Base-by-base conservation (phyloP, 2,113 vertebrate genomes). In the Sclerurus mexicanus region DNA sequence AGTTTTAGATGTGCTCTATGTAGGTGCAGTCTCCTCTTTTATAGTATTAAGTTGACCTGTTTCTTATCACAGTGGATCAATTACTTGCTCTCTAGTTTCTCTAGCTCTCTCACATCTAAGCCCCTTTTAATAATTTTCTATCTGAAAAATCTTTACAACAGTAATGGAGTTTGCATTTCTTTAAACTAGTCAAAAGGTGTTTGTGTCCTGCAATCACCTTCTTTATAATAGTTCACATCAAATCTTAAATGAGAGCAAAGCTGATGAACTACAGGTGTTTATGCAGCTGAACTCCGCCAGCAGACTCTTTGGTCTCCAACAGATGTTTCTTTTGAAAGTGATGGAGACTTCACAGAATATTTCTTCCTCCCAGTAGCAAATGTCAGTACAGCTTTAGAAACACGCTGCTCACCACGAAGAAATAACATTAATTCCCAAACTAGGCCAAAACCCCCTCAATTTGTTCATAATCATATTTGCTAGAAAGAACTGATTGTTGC, bases 321-420 rank as follows among this genome's bases (percentile, higher is more conserved):
- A 85, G 90, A 96, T 94, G 94, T 89, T 96, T 78, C 81, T 97
- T 97, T 95, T 92, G 68, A 84, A 92, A 89, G 80, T 73, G 81
- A 96, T 95, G 89, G 77, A 82, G 96, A 94, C 93, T 96, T 97
- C 90, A 95, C 76, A 84, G 96, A 96, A 98, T 97, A 95, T 96
- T 97, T 97, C 92, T 84, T 56, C 91, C 31, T 95, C 87, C 73
- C 91, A 74, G 69, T 49, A 92, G 95, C 80, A 97, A 97, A 96
- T 30, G 53, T 89, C 95, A 93, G 47, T 39, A 39, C 31, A 69
- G 72, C 40, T 88, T 74, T 87, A 93, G 75, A 95, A 90, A 88
- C 16, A 42, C 25, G 39, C 42, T 86, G 72, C 69, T 95, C 27
- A 81, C 33, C 28, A 81, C 9, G 46, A 87, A 74, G 56, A 80